Percentiles rank a stretch among this genome's conserved stretches.
phyloP scores from a whole-genome alignment of 2,797 vertebrate species.

The Dipus sagitta region DNA sequence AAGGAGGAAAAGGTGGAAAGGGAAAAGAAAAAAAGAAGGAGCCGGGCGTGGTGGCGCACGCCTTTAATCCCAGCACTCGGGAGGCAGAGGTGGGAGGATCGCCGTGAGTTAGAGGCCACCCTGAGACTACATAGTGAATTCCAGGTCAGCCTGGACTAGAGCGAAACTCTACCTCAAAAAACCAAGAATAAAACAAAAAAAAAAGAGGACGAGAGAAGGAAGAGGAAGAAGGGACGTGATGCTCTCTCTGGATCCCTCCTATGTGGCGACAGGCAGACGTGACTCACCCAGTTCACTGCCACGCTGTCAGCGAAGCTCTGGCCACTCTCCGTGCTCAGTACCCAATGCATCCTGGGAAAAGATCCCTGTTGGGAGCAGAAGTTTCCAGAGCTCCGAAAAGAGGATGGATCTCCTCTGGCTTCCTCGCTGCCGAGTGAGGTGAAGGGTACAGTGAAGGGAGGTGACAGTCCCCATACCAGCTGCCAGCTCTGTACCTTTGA shows the following conservation, averaged over 20 bases:
- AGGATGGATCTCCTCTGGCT: not conserved
- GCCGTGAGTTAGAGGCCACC: no score
- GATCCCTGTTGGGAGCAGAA: not conserved
- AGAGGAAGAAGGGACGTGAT: not conserved
- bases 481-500: not conserved
- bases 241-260: not conserved
- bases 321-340: not conserved
- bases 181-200: no score
- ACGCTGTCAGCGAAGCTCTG: not conserved
- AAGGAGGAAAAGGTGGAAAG: no score
- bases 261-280: not conserved
- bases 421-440: not conserved
- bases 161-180: no score
- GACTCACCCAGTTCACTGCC: not conserved
- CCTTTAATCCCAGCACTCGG: no score
- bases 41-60: no score
- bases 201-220: no score
- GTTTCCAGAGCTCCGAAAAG: not conserved
- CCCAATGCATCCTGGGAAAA: not conserved
- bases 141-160: no score
- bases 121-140: no score
- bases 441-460: rapidly evolving
- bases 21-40: no score
- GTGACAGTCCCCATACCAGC: not conserved
- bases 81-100: no score